Conservation (phyloP, 2,888 invertebrate species). For the Heteropelma amictum region DNA sequence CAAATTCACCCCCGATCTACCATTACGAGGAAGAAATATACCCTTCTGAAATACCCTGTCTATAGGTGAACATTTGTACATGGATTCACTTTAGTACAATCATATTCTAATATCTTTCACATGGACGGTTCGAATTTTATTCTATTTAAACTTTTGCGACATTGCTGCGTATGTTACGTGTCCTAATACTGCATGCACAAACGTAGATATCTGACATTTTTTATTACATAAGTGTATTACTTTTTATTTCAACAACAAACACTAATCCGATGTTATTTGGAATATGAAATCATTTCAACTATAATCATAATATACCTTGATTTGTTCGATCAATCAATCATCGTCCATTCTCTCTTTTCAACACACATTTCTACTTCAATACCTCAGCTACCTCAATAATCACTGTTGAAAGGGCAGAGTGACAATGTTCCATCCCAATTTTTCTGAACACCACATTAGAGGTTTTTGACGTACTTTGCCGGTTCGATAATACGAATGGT, state of each 20-base stretch:
- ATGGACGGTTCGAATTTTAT: too few relatives aligned
- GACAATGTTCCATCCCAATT: constrained; percentile 27
- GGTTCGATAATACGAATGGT: constrained; percentile 52
- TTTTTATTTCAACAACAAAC: constrained; percentile 20
- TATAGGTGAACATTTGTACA: too few relatives aligned
- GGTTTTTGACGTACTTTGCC: not conserved
- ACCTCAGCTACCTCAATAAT: constrained; percentile 3
- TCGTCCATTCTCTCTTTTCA: constrained; percentile 8
- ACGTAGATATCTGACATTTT: constrained; percentile 4
- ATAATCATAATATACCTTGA: constrained; percentile 15
- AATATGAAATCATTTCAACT: constrained; percentile 17
- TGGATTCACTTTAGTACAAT: too few relatives aligned
- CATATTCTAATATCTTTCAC: too few relatives aligned
- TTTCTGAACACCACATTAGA: not conserved
- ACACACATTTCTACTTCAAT: not conserved
- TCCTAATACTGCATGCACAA: constrained; percentile 5
- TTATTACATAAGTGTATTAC: constrained; percentile 33
- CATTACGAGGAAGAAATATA: too few relatives aligned
- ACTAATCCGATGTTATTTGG: constrained; percentile 21
- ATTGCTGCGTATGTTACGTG: too few relatives aligned
- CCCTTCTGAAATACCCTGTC: too few relatives aligned
- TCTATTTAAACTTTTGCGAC: too few relatives aligned
- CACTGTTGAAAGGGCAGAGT: constrained; percentile 40
- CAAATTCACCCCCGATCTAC: too few relatives aligned
- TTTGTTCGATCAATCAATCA: constrained; percentile 3